Evolutionary conservation across 2,888 invertebrate species (phyloP), one percentile per base, ranked within the genome.

Genomic region (Stramonita haemastoma): DNA sequence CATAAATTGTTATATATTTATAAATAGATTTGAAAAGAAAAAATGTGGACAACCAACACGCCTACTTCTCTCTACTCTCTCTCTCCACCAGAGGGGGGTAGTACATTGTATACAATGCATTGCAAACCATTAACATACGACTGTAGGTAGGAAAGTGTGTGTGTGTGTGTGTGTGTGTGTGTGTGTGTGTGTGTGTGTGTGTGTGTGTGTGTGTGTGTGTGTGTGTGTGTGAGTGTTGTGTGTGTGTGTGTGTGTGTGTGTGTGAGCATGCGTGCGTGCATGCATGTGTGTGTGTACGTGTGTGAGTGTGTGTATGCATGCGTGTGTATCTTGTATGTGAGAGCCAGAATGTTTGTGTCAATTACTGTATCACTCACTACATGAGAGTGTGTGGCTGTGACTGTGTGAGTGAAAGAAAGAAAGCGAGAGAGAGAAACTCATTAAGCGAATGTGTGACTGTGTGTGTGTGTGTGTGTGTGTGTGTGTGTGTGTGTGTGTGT

Each of bases 271-370:
- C 32, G 79, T 79, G 79, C 32, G 79, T 79, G 79, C 32, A 32
- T 79, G 79, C 32, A 32, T 79, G 79, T 79, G 79, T 79, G 79
- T 79, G 79, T 79, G 79, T 79, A 32, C 32, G 79, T 79, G 79
- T 79, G 79, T 79, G 79, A 29, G 79, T 79, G 79, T 79, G 32
- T 79, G 79, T 32, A 32, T 79, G 79, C 26, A 32, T 70, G 70
- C 26, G 11, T 17, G 11, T 70, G 22, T 70, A 26, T 22, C 22
- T 17, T 57, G n/a, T n/a, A n/a, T n/a, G n/a, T n/a, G n/a, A n/a
- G n/a, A n/a, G n/a, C 15, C 11, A 8, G 70, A 17, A 22, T 22
- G 70, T 70, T 13, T 70, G 70, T 70, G 70, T 73, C 0, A 22
- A 1, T 60, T 4, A 2, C 1, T 73, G n/a, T 29, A 2, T 73